These are phyloP conservation scores for Rhinoraja longicauda DNA, from an alignment of 2,797 vertebrate species.

Conservation along the genomic window DNA sequence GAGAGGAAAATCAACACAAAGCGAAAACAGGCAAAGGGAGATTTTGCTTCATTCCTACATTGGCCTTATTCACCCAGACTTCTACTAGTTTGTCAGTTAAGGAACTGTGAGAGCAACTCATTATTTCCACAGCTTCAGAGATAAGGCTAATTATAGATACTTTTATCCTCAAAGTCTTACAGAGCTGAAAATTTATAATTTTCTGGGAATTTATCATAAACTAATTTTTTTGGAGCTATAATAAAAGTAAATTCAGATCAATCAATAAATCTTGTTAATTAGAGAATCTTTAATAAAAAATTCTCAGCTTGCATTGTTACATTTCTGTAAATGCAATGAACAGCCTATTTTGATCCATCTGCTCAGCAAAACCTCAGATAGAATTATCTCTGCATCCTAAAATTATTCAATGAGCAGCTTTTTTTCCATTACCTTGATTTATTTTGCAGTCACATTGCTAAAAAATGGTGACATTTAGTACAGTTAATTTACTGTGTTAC, in stretches of 20 bases:
- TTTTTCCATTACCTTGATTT: slow-evolving; percentile 30
- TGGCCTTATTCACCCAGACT: not conserved
- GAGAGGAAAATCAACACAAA: not conserved
- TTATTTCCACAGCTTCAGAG: not conserved
- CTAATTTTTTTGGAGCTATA: not conserved
- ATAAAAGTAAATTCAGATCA: not conserved
- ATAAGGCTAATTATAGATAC: not conserved
- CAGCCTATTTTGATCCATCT: not conserved
- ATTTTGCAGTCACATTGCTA: slow-evolving; percentile 45
- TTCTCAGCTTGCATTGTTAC: not conserved
- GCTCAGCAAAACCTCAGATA: not conserved
- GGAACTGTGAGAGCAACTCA: not conserved
- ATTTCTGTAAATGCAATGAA: not conserved
- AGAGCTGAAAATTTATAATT: not conserved
- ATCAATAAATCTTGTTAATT: slow-evolving; percentile 6
- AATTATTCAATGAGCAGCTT: slow-evolving; percentile 23
- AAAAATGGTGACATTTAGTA: slow-evolving; percentile 58
- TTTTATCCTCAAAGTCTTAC: not conserved
- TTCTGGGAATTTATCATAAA: not conserved
- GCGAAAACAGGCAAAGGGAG: not conserved
- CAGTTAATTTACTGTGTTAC: slow-evolving; percentile 64
- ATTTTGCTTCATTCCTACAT: not conserved
- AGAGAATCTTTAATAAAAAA: not conserved
- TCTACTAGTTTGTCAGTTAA: not conserved
- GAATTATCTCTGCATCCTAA: slow-evolving; percentile 11